These are phyloP conservation scores for Mamestra configurata DNA, from an alignment of 1,140 invertebrate species.

Conservation along the genomic window DNA sequence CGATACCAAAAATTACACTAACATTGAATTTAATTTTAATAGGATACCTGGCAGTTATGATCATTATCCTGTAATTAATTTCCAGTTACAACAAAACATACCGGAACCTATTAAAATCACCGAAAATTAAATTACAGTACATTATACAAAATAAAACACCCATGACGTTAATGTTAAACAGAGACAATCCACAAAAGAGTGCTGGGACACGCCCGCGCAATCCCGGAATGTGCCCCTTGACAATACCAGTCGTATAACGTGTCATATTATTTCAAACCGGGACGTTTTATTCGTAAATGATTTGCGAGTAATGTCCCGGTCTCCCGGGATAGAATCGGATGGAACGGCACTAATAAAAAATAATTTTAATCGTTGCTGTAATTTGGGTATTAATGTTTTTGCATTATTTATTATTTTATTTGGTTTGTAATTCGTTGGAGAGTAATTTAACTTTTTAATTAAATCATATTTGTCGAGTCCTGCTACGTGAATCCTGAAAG, in stretches of 20 bases:
- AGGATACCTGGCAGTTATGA: neutral
- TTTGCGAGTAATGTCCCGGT: constrained; percentile 65
- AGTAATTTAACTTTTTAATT: too few relatives aligned
- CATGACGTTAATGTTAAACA: constrained; percentile 25
- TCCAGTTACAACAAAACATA: neutral
- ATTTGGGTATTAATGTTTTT: constrained; percentile 71
- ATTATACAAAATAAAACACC: constrained; percentile 28
- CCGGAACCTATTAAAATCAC: neutral
- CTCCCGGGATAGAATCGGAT: constrained; percentile 53
- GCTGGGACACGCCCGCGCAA: constrained; percentile 34
- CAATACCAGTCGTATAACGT: constrained; percentile 39
- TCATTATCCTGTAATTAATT: neutral
- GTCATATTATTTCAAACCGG: constrained; percentile 42
- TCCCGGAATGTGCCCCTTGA: constrained; percentile 45
- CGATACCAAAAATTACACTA: too few relatives aligned
- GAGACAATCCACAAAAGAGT: constrained; percentile 41
- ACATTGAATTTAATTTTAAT: neutral
- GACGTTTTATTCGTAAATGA: constrained; percentile 63
- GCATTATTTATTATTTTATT: constrained; percentile 27
- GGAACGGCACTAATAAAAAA: constrained; percentile 63
- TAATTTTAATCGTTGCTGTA: constrained; percentile 69
- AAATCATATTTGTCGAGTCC: too few relatives aligned
- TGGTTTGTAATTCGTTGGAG: constrained; percentile 23
- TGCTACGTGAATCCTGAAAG: too few relatives aligned
- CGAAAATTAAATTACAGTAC: constrained; percentile 15